Conservation (phyloP, 2,888 invertebrate species). For the Embidobia sp. region DNA sequence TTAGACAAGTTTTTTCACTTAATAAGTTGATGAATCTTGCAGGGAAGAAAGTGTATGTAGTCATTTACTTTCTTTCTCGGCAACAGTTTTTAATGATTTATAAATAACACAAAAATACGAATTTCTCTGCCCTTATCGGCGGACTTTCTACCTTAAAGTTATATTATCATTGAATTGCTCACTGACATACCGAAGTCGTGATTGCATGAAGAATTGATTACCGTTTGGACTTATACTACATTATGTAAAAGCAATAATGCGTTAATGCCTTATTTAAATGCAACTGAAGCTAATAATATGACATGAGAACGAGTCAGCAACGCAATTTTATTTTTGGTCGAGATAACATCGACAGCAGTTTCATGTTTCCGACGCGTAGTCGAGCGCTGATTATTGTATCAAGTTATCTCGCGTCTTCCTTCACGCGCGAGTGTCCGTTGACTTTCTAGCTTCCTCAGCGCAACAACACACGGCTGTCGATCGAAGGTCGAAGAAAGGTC, state of each 20-base stretch:
- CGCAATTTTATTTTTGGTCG: slow-evolving; percentile 38
- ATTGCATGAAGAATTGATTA: too few species aligned
- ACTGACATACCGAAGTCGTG: too few species aligned
- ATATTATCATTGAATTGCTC: too few species aligned
- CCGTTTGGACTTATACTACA: too few species aligned
- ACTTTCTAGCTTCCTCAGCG: slow-evolving; percentile 52
- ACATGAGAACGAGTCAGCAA: slow-evolving; percentile 25
- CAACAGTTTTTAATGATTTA: too few species aligned
- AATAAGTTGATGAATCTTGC: too few species aligned
- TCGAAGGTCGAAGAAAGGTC: slow-evolving; percentile 63
- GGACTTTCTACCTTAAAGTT: too few species aligned
- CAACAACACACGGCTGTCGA: slow-evolving; percentile 36
- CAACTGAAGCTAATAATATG: slow-evolving; percentile 25
- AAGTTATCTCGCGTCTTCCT: slow-evolving; percentile 56
- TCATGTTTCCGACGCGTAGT: slow-evolving; percentile 46
- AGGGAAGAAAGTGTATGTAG: too few species aligned
- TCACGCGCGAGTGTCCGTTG: slow-evolving; percentile 44
- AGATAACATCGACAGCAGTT: slow-evolving; percentile 50
- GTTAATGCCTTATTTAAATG: slow-evolving; percentile 20
- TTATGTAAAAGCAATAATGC: slow-evolving; percentile 10
- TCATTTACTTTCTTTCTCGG: too few species aligned
- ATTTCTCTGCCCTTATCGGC: too few species aligned
- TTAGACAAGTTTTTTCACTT: too few species aligned
- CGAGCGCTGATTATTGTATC: slow-evolving; percentile 60
- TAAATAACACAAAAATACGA: too few species aligned